Evolutionary conservation across 1,140 invertebrate genomes (phyloP), one percentile per base, ranked within the genome.

Genomic region (Bilobella aurantiaca): DNA sequence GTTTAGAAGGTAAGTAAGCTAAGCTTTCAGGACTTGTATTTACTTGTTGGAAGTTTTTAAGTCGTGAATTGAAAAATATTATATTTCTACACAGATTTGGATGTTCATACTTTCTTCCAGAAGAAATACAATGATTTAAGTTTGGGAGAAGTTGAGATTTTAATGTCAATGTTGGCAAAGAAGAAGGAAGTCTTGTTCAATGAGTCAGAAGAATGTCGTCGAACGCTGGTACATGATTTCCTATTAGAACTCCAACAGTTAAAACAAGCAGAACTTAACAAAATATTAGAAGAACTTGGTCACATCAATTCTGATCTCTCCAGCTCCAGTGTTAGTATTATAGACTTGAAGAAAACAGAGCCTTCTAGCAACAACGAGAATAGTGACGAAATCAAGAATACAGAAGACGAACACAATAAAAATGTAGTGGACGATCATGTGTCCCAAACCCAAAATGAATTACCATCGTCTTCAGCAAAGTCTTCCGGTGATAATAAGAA

Each of bases 211-310:
- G 83, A 86, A 0, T 84, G 87, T 23, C 89, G 93, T 76, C 87
- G 88, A 74, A 82, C 86, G 66, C 76, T 96, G 16, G 76, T 95
- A 3, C 84, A 90, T 75, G 90, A 93, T 74, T 96, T 96, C 76
- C 79, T 96, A 2, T 83, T 85, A 60, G 85, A 90, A 76, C 79
- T 95, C 49, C 75, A 86, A 62, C 80, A 85, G 46, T 84, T 88
- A 66, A 91, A 92, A 73, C 82, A 87, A 73, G 84, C 89, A 59
- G 87, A 88, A 74, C 5, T 53, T 3, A 12, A 16, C 12, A 53
- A 8, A 42, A 42, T 42, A 42, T n/a, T 12, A 42, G 37, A 42
- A n/a, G 37, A 42, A 12, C 37, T 42, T n/a, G n/a, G n/a, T n/a
- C n/a, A n/a, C n/a, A n/a, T n/a, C n/a, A n/a, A n/a, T n/a, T n/a